Evolutionary conservation across 2,113 vertebrate species (phyloP), one percentile per base, ranked within the genome.

Genomic region (Sterrhoptilus dennistouni): DNA sequence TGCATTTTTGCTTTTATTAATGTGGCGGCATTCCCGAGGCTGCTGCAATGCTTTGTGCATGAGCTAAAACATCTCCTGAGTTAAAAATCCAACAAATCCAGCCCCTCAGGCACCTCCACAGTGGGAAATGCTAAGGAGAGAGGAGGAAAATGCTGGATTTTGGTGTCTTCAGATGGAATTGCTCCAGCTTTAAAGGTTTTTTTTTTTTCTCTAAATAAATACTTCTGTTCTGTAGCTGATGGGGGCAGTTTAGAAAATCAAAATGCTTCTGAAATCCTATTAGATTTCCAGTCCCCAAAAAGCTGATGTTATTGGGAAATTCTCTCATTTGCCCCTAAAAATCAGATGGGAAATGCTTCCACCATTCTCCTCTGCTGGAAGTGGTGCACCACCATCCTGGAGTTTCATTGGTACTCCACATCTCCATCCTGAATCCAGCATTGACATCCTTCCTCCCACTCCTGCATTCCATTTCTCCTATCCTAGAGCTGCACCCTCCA

Each of bases 1-100:
- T 79, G 87, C 96, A 80, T 97, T 97, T 97, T 96, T 88, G 90
- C 89, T 97, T 96, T 98, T 97, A 98, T 97, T 97, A 97, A 98
- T 2, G 66, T 96, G 97, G 97, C 95, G 40, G 89, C 97, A 75
- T 96, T 96, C 97, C 98, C 87, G 52, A 96, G 95, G 91, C 97
- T 96, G 97, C 89, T 64, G 45, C 5, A 1, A 78, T 21, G 45
- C 19, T 69, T 96, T 96, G 82, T 88, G 86, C 31, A 28, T 71
- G 83, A 85, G 75, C 71, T 66, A 18, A 95, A 90, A 47, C 61
- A 49, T 53, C 87, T 75, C 79, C 56, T 0, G 18, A 49, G 31
- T 56, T 38, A 44, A 78, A 89, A 85, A 49, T 42, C 49, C 81
- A 77, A 18, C 68, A 95, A 75, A 61, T 35, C 54, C 89, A 81